phyloP scores from a whole-genome alignment of 1,140 invertebrate species.

The Drosophila tani region DNA sequence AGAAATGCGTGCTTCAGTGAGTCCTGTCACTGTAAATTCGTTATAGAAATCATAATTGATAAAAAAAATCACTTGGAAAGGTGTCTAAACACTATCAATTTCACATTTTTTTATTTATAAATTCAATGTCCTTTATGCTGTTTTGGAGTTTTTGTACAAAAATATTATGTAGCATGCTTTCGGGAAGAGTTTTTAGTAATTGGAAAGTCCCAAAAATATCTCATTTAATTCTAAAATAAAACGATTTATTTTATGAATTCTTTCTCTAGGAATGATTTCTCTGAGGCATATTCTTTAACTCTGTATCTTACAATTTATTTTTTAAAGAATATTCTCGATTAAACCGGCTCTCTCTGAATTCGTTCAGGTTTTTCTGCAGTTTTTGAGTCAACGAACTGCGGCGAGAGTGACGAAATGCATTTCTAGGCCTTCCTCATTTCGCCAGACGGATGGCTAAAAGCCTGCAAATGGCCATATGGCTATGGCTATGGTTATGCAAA shows the following conservation, averaged over 20 bases:
- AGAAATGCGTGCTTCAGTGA: not conserved
- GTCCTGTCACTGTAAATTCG: not conserved
- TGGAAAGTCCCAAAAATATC: too few species aligned
- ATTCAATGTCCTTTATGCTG: not conserved
- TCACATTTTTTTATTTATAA: too few species aligned
- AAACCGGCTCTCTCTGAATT: not conserved
- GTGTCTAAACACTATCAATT: not conserved
- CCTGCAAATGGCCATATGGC: slow-evolving; percentile 46
- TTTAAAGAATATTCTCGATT: not conserved
- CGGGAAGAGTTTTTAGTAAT: too few species aligned
- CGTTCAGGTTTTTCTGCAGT: not conserved
- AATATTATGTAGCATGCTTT: too few species aligned
- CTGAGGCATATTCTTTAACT: not conserved
- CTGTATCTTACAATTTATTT: not conserved
- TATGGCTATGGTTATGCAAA: slow-evolving; percentile 17
- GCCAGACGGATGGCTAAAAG: slow-evolving; percentile 64
- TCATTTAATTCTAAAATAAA: too few species aligned
- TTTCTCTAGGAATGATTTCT: not conserved
- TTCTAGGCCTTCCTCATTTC: slow-evolving; percentile 60
- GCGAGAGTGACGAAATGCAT: slow-evolving; percentile 53
- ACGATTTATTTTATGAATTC: not conserved
- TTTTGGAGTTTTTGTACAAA: not conserved
- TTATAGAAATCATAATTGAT: not conserved
- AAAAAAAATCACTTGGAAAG: not conserved
- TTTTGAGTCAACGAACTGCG: slow-evolving; percentile 51